Conservation (phyloP, 1,140 invertebrate genomes). For the Drosophila pruinosa region DNA sequence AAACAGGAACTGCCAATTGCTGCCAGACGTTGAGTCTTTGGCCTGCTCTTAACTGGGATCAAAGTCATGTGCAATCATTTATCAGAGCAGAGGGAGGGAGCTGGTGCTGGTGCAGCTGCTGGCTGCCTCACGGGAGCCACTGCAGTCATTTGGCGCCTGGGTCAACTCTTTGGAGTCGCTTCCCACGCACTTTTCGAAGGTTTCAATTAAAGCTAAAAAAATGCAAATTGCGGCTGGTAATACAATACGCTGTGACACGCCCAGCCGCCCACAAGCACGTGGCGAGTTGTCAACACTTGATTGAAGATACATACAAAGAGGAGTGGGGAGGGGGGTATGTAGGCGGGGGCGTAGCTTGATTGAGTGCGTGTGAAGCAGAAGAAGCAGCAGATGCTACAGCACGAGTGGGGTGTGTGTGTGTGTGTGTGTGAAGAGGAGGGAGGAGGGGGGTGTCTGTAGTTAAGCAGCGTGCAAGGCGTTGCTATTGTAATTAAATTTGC, state of each 20-base stretch:
- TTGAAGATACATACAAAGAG: conserved; percentile 29
- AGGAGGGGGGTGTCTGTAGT: conserved; percentile 7
- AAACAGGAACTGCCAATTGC: conserved; percentile 20
- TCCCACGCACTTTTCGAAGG: conserved; percentile 44
- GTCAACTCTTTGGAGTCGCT: conserved; percentile 8
- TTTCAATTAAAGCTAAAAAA: conserved; percentile 54
- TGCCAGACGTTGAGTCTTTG: conserved; percentile 23
- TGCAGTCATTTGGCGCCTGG: neutral
- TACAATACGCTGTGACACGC: conserved; percentile 47
- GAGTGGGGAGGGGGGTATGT: neutral
- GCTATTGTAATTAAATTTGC: conserved; percentile 81
- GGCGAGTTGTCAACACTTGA: conserved; percentile 69
- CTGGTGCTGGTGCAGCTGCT: neutral
- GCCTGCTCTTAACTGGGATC: conserved; percentile 8
- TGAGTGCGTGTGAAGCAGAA: conserved; percentile 50
- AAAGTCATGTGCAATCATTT: conserved; percentile 42
- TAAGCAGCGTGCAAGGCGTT: conserved; percentile 33
- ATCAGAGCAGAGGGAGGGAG: conserved; percentile 5
- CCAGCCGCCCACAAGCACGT: conserved; percentile 26
- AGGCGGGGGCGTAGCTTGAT: conserved; percentile 38
- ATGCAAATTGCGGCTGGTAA: conserved; percentile 68
- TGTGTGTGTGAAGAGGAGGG: neutral
- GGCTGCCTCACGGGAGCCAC: neutral
- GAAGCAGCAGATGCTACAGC: conserved; percentile 13
- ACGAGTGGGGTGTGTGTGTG: neutral